phyloP scores from a whole-genome alignment of 2,113 vertebrate genomes.

The Hippocampus guttulatus region DNA sequence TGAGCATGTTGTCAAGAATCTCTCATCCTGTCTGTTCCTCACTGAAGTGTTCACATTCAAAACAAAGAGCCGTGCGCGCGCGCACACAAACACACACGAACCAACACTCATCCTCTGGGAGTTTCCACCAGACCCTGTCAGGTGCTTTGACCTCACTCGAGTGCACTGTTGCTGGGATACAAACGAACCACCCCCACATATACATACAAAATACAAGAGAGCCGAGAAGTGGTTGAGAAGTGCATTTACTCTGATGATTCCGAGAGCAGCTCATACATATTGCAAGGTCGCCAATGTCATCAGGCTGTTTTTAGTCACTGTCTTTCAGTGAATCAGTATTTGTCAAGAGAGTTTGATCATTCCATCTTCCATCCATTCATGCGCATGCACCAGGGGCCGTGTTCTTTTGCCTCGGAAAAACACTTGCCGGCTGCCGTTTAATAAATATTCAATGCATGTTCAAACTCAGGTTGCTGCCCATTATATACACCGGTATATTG shows the following conservation, averaged over 20 bases:
- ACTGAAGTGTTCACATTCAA: background rate
- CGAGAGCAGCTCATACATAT: slow-evolving; percentile 51
- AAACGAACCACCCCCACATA: slow-evolving; percentile 21
- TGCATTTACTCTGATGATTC: slow-evolving; percentile 41
- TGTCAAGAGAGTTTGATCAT: background rate
- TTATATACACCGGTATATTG: background rate
- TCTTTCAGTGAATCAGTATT: slow-evolving; percentile 8
- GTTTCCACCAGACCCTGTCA: slow-evolving; percentile 9
- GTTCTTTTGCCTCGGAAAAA: background rate
- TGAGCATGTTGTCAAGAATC: slow-evolving; percentile 6
- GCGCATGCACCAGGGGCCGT: background rate
- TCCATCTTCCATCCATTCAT: background rate
- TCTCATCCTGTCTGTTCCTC: background rate
- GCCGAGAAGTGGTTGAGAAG: slow-evolving; percentile 27
- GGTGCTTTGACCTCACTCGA: slow-evolving; percentile 7
- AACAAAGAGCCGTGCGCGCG: background rate
- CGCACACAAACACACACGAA: slow-evolving; percentile 6
- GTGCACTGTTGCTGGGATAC: slow-evolving; percentile 48
- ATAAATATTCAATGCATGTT: background rate
- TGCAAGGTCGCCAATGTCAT: slow-evolving; percentile 33
- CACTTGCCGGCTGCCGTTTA: background rate
- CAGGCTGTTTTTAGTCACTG: slow-evolving; percentile 18
- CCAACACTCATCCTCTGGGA: slow-evolving; percentile 10
- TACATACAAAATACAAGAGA: slow-evolving; percentile 18
- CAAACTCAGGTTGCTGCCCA: background rate